Conservation (phyloP, 2,113 vertebrate species). For the Genyomyrus donnyi region DNA sequence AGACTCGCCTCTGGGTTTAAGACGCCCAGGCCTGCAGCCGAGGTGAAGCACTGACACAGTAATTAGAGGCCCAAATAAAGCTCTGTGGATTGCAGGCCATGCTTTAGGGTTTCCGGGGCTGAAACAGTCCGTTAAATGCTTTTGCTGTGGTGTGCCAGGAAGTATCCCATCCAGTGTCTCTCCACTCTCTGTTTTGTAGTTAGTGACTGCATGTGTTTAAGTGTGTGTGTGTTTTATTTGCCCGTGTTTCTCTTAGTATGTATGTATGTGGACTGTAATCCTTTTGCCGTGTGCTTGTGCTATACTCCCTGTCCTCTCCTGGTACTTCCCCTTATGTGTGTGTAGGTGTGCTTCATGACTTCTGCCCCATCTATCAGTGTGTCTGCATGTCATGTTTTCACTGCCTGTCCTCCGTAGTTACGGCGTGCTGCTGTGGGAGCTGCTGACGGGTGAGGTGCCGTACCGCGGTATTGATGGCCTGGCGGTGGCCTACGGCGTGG, state of each 20-base stretch:
- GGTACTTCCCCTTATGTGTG: background rate
- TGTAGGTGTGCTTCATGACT: background rate
- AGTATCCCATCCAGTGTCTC: background rate
- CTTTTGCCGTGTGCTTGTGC: background rate
- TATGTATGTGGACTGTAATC: background rate
- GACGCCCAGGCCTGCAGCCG: slow-evolving; percentile 33
- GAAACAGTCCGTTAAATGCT: background rate
- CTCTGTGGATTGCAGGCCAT: slow-evolving; percentile 38
- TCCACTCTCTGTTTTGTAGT: background rate
- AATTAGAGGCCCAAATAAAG: slow-evolving; percentile 53
- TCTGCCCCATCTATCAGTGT: background rate
- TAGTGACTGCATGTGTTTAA: background rate
- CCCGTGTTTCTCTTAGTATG: slow-evolving; percentile 3
- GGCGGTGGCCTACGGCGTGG: slow-evolving; percentile 79
- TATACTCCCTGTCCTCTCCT: background rate
- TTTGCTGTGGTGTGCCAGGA: slow-evolving; percentile 17
- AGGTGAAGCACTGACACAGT: slow-evolving; percentile 42
- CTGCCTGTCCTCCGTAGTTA: slow-evolving; percentile 52
- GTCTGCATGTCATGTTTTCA: slow-evolving; percentile 11
- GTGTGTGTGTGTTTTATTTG: background rate
- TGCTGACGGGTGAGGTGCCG: slow-evolving; percentile 78
- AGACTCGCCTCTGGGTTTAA: slow-evolving; percentile 30
- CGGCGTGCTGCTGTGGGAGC: slow-evolving; percentile 81
- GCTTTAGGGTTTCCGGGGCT: slow-evolving; percentile 31
- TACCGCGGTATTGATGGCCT: slow-evolving; percentile 82